Conservation (phyloP, 2,888 invertebrate species). For the Pelosia muscerda region DNA sequence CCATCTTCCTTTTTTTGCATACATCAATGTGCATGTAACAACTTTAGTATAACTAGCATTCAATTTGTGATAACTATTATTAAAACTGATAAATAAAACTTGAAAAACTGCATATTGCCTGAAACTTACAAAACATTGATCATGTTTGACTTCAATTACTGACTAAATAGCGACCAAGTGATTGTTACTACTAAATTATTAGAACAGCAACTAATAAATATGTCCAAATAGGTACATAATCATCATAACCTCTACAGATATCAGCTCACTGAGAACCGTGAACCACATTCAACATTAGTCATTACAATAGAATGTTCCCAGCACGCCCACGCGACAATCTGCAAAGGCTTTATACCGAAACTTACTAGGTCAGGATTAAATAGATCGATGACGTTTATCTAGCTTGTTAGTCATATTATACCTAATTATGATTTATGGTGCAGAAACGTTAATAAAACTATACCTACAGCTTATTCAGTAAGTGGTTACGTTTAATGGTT, state of each 20-base stretch:
- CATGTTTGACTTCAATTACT: not conserved
- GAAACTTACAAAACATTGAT: not conserved
- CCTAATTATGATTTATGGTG: not conserved
- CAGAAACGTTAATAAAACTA: not conserved
- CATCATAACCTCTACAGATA: constrained; percentile 36
- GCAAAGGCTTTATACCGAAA: constrained; percentile 35
- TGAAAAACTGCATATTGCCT: not conserved
- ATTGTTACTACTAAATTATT: not conserved
- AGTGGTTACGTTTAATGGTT: not conserved
- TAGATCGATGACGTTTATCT: constrained; percentile 40
- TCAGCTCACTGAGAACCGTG: constrained; percentile 37
- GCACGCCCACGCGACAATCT: constrained; percentile 40
- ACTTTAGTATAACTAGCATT: too few relatives aligned
- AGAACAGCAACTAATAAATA: not conserved
- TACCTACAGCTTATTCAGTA: not conserved
- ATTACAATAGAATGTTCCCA: constrained; percentile 42
- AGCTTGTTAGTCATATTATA: constrained; percentile 18
- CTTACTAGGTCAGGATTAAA: constrained; percentile 47
- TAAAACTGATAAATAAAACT: too few relatives aligned
- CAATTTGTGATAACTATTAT: too few relatives aligned
- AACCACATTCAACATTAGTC: constrained; percentile 44
- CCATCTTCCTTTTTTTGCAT: too few relatives aligned
- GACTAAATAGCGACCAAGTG: not conserved
- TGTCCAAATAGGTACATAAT: constrained; percentile 8
- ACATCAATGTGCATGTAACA: too few relatives aligned